These are phyloP conservation scores for Anabas testudineus DNA, from an alignment of 2,797 vertebrate species.

Conservation along the genomic window DNA sequence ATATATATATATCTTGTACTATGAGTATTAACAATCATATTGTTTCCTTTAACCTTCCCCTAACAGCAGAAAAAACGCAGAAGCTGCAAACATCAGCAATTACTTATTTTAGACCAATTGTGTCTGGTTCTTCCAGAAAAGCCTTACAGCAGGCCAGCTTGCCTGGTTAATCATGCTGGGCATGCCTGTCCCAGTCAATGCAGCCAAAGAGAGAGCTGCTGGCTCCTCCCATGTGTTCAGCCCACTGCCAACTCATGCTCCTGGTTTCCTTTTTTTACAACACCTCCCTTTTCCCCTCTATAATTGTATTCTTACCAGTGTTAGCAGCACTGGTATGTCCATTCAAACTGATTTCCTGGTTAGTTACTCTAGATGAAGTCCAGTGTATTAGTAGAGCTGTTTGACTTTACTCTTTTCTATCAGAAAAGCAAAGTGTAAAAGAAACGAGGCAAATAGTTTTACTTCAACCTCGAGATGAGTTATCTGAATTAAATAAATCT, in stretches of 20 bases:
- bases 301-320: conserved; percentile 54
- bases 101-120: no score
- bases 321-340: conserved; percentile 52
- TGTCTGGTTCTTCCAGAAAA: conserved; percentile 29
- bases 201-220: conserved; percentile 11
- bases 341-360: conserved; percentile 6
- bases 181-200: conserved; percentile 3
- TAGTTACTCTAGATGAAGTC: not conserved
- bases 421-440: not conserved
- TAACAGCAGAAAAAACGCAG: no score
- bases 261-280: conserved; percentile 39
- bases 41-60: no score
- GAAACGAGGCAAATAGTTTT: not conserved
- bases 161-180: conserved; percentile 25
- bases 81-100: no score
- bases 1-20: no score
- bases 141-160: conserved; percentile 23
- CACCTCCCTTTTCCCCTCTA: conserved; percentile 46
- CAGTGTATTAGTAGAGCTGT: not conserved
- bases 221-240: conserved; percentile 48
- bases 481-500: no score
- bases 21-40: no score
- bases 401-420: not conserved
- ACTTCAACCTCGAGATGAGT: no score
- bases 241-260: conserved; percentile 62